A percentile compares a stretch with the other conserved stretches of the same genome.
These are phyloP conservation scores for Bombus waltoni DNA, from an alignment of 1,140 invertebrate species.

Conservation along the genomic window DNA sequence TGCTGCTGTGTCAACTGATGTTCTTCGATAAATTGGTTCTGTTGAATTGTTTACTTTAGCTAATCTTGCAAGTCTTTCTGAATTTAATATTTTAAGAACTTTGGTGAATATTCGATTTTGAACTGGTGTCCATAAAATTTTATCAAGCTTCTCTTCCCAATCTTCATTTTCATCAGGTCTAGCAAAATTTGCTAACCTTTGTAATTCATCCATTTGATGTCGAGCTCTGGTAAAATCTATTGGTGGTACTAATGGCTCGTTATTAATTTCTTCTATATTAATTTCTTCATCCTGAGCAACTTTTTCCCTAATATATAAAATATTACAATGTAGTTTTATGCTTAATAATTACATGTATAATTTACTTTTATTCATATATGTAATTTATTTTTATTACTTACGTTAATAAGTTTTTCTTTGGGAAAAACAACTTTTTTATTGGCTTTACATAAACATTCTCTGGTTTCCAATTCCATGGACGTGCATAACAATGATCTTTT, in stretches of 20 bases:
- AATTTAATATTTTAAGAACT: conserved; percentile 87
- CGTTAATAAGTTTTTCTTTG: conserved; percentile 66
- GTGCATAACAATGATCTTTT: conserved; percentile 88
- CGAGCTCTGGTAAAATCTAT: conserved; percentile 87
- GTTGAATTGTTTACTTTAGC: conserved; percentile 83
- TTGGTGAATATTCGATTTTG: conserved; percentile 88
- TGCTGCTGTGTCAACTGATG: conserved; percentile 88
- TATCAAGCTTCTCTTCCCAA: conserved; percentile 88
- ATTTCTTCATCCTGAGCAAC: conserved; percentile 77
- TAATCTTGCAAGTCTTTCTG: conserved; percentile 87
- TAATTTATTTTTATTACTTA: conserved; percentile 50
- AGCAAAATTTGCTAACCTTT: conserved; percentile 86
- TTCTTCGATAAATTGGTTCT: conserved; percentile 87
- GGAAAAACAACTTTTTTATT: conserved; percentile 83
- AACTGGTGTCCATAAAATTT: conserved; percentile 86
- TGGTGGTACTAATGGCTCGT: conserved; percentile 72
- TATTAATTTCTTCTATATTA: conserved; percentile 80
- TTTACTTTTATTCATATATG: not conserved
- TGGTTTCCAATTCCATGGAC: conserved; percentile 88
- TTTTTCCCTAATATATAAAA: conserved; percentile 51
- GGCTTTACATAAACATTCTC: conserved; percentile 87
- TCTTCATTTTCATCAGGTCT: conserved; percentile 85
- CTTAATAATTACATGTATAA: not conserved
- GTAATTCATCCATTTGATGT: conserved; percentile 89
- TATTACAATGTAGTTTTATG: conserved; percentile 19